Conservation (phyloP, 2,797 vertebrate species). For the Neosilurus mollespiculum region DNA sequence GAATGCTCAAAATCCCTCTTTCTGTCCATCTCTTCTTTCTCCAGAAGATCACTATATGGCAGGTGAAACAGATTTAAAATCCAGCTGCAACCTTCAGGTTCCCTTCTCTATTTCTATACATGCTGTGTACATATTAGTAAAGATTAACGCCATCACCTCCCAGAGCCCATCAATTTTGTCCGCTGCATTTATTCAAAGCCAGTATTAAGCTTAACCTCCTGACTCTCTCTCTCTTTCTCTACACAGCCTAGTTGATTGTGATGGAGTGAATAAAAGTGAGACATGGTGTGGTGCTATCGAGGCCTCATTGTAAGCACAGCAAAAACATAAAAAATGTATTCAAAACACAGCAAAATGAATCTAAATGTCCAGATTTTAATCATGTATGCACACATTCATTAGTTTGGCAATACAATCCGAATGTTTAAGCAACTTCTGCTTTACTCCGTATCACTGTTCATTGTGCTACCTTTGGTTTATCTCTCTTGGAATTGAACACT, state of each 20-base stretch:
- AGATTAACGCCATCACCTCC: conserved; percentile 56
- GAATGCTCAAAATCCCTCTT: not conserved
- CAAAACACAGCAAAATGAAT: too few species aligned
- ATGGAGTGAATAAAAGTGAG: not conserved
- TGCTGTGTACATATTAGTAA: conserved; percentile 62
- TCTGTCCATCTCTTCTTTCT: conserved; percentile 12
- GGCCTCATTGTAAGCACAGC: too few species aligned
- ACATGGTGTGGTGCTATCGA: too few species aligned
- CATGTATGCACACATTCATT: too few species aligned
- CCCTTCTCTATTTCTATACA: conserved; percentile 63
- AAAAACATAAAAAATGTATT: too few species aligned
- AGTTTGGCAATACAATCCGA: too few species aligned
- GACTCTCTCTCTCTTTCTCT: conserved; percentile 45
- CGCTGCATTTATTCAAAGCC: conserved; percentile 61
- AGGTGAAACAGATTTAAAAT: conserved; percentile 49
- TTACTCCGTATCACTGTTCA: too few species aligned
- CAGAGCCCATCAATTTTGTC: conserved; percentile 70
- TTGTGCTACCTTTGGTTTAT: too few species aligned
- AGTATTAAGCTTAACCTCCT: conserved; percentile 25
- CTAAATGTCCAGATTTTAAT: too few species aligned
- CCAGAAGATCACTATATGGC: conserved; percentile 32
- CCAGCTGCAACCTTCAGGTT: conserved; percentile 66
- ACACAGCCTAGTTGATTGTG: conserved; percentile 39
- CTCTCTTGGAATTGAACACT: too few species aligned
- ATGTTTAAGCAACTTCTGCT: too few species aligned